These are phyloP conservation scores for Sinhomidia bicolor DNA, from an alignment of 2,888 invertebrate species.

Conservation along the genomic window DNA sequence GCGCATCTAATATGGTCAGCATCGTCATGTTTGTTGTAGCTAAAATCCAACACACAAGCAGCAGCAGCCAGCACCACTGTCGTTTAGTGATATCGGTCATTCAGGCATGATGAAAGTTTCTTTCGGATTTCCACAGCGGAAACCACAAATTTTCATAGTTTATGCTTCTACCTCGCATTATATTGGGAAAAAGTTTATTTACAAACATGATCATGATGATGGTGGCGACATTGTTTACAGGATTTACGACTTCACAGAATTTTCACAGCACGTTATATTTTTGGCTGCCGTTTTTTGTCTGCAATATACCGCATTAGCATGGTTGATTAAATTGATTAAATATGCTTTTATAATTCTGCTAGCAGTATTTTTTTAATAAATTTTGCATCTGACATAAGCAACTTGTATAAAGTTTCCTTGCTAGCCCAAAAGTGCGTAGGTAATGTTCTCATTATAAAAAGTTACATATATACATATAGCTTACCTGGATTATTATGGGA, in stretches of 20 bases:
- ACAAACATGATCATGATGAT: not conserved
- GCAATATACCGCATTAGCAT: not conserved
- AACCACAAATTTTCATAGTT: slow-evolving; percentile 52
- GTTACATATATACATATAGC: not conserved
- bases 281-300: not conserved
- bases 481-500: slow-evolving; percentile 77
- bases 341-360: not conserved
- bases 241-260: not conserved
- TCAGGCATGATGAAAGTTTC: slow-evolving; percentile 35
- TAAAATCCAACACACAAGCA: not conserved
- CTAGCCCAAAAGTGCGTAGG: too few relatives aligned
- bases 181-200: not conserved
- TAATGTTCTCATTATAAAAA: too few relatives aligned
- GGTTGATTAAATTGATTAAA: not conserved
- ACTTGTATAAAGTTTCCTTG: too few relatives aligned
- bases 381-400: too few relatives aligned
- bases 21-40: not conserved
- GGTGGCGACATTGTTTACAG: not conserved
- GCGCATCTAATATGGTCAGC: not conserved
- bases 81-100: slow-evolving; percentile 44
- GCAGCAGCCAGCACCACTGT: too few relatives aligned
- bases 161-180: not conserved
- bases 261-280: not conserved
- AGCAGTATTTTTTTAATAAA: too few relatives aligned
- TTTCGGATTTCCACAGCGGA: slow-evolving; percentile 5